Evolutionary conservation across 2,888 invertebrate species (phyloP), one percentile per base, ranked within the genome.

Genomic region (Frankliniella intonsa): DNA sequence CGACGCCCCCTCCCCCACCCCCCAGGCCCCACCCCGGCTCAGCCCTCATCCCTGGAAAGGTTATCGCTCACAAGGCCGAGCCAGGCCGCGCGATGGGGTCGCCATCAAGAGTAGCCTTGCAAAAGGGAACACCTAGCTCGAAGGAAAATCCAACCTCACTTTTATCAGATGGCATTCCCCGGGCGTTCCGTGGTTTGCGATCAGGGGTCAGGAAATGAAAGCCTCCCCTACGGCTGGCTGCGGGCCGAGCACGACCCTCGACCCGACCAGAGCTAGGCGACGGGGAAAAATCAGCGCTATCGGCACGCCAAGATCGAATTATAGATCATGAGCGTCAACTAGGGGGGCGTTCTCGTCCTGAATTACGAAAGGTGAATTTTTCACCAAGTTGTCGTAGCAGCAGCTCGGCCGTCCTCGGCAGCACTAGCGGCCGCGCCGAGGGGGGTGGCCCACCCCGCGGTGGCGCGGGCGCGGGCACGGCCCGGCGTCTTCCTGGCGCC

Each of bases 271-370:
- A 38, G 38, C 38, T 38, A 38, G 38, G 38, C 38, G 38, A 38
- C 38, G 38, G 38, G 38, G 38, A 38, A 5, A 38, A 38, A 38
- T 38, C 38, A 38, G 55, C 55, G 55, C 9, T 38, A 55, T 55
- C 62, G 25, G 69, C 69, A 76, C 69, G 69, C 69, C 69, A 76
- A 76, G 69, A 25, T 10, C 22, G 69, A 25, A 76, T 76, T 76
- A 76, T n/a, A 22, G 22, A 12, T 5, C 25, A 38, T 38, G 38
- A 38, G 38, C 3, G 3, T 38, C 38, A 38, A 38, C 38, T 38
- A 38, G 38, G 38, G 5, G 38, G 38, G 38, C 38, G 38, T 2
- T 38, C 38, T 38, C 38, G 38, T 5, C 38, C 38, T 38, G 38
- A 38, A 38, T 38, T 38, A 38, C 38, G 38, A 38, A 5, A 5